Evolutionary conservation across 2,888 invertebrate genomes (phyloP).

Genomic region (Eupithecia dodoneata): DNA sequence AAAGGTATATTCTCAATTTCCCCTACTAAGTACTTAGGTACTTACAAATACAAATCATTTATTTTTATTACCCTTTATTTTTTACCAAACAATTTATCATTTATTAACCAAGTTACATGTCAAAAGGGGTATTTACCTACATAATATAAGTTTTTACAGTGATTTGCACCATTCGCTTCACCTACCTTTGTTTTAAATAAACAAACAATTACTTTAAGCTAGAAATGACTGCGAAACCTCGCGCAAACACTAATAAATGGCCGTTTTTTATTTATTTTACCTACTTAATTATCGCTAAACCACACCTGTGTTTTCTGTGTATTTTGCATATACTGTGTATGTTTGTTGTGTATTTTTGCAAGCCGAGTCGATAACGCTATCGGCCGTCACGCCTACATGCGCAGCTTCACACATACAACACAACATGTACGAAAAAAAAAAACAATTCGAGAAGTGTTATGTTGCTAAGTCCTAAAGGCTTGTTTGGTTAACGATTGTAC

Average conservation of each 20-base stretch:
- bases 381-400: conserved; percentile 76
- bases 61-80: no score
- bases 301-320: conserved; percentile 54
- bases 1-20: neutral
- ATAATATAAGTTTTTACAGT: neutral
- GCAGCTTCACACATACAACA: conserved; percentile 55
- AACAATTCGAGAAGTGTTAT: conserved; percentile 53
- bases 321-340: conserved; percentile 45
- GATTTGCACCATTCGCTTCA: neutral
- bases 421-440: conserved; percentile 46
- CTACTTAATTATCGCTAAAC: conserved; percentile 55
- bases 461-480: conserved; percentile 70
- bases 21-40: neutral
- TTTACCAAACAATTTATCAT: no score
- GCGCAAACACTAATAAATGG: conserved; percentile 45
- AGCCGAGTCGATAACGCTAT: conserved; percentile 78
- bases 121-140: no score
- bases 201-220: conserved; percentile 35
- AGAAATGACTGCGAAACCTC: conserved; percentile 48
- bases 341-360: conserved; percentile 83
- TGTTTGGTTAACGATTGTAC: conserved; percentile 38
- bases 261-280: conserved; percentile 55
- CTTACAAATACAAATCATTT: no score
- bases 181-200: conserved; percentile 27
- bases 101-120: no score